Percentiles rank a stretch among this genome's conserved stretches.
These are phyloP conservation scores for Lepus europaeus DNA, from an alignment of 2,113 vertebrate genomes.

Conservation along the genomic window DNA sequence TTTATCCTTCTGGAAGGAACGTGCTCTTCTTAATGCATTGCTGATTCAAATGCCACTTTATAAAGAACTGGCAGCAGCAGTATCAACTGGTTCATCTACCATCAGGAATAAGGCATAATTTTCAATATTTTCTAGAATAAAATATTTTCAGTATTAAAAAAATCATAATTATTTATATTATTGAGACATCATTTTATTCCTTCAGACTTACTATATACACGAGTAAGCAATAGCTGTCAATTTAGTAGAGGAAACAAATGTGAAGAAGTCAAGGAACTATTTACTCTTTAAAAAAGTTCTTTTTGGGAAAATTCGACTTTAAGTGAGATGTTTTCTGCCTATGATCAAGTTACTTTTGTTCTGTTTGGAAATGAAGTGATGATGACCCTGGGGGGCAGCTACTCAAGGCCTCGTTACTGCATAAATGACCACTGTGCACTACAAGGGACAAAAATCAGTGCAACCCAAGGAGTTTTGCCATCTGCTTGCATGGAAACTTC, in stretches of 20 bases:
- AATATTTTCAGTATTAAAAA: background rate
- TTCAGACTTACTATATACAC: background rate
- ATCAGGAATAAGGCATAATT: background rate
- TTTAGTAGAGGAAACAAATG: background rate
- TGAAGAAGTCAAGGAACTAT: background rate
- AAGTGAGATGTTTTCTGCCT: background rate
- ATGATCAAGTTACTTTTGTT: background rate
- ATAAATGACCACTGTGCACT: background rate
- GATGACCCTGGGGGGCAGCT: background rate
- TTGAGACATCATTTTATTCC: background rate
- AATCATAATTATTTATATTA: background rate
- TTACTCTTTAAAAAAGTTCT: background rate
- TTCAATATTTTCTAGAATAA: background rate
- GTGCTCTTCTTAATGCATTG: background rate
- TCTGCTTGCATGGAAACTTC: background rate
- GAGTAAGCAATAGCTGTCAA: background rate
- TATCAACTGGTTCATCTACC: background rate
- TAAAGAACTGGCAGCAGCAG: background rate
- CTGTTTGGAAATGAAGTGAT: background rate
- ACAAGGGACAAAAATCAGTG: background rate
- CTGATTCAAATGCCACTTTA: slow-evolving; percentile 12
- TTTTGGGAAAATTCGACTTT: background rate
- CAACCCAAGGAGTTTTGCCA: background rate
- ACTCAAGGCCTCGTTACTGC: background rate
- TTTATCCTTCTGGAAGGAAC: background rate